Percentiles rank a stretch among this genome's conserved stretches.
phyloP scores from a whole-genome alignment of 2,888 invertebrate species.

The Aromia moschata region DNA sequence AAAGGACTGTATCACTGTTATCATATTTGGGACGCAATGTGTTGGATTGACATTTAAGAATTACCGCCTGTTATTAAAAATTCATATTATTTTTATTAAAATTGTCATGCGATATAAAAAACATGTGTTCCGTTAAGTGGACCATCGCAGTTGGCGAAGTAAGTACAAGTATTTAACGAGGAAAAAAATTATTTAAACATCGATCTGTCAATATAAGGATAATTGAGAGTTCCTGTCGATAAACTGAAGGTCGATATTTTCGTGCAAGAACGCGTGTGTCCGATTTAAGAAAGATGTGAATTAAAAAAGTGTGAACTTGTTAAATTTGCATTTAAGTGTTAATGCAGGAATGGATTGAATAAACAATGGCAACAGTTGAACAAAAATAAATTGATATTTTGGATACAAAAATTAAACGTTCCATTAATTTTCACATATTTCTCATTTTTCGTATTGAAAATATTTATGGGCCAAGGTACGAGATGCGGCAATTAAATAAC shows the following conservation, averaged over 20 bases:
- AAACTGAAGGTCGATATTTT: neutral
- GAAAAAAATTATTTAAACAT: neutral
- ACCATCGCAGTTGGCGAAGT: neutral
- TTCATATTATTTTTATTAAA: slow-evolving; percentile 18
- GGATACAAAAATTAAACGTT: too few species aligned
- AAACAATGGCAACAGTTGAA: too few species aligned
- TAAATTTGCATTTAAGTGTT: too few species aligned
- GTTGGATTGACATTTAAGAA: slow-evolving; percentile 24
- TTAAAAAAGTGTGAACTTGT: too few species aligned
- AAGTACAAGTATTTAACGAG: neutral
- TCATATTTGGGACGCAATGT: slow-evolving; percentile 23
- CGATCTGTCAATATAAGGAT: neutral
- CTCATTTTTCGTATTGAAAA: too few species aligned
- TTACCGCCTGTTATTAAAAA: slow-evolving; percentile 1
- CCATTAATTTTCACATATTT: too few species aligned
- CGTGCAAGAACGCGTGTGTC: neutral
- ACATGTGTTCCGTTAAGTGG: slow-evolving; percentile 26
- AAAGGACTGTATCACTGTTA: slow-evolving; percentile 9
- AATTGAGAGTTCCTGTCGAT: neutral
- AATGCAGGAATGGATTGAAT: too few species aligned
- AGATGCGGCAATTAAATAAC: too few species aligned
- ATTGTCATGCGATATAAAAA: slow-evolving; percentile 16
- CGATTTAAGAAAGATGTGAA: too few species aligned
- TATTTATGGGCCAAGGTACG: too few species aligned
- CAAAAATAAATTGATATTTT: too few species aligned